Conservation (phyloP, 2,888 invertebrate genomes). For the Creontiades dilutus region DNA sequence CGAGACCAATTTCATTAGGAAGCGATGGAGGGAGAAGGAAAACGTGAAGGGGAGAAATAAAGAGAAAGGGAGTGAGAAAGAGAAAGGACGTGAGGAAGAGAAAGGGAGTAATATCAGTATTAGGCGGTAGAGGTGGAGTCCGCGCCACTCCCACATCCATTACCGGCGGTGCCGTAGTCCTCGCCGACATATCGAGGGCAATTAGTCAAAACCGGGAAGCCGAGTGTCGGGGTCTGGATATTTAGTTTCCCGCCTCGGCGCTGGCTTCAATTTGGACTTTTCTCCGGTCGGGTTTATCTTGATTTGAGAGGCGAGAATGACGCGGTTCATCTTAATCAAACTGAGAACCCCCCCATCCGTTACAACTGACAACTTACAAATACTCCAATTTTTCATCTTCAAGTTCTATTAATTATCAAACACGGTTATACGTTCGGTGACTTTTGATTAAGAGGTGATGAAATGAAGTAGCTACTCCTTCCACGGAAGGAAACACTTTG, state of each 20-base stretch:
- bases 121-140: not conserved
- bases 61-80: no score
- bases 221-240: not conserved
- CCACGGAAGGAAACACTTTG: no score
- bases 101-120: not conserved
- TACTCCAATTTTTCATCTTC: no score
- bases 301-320: not conserved
- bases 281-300: not conserved
- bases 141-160: not conserved
- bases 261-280: not conserved
- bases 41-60: no score
- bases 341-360: no score
- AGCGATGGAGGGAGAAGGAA: not conserved
- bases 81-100: no score
- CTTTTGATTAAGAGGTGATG: no score
- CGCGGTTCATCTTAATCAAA: no score
- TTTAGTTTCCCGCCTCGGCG: not conserved
- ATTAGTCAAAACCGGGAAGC: not conserved
- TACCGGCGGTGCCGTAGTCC: not conserved
- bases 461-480: no score
- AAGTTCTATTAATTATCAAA: no score
- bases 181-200: not conserved
- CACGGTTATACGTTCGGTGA: no score
- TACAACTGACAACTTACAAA: no score
- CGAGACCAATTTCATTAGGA: constrained; percentile 24